These are phyloP conservation scores for Neuroscelio doddi DNA, from an alignment of 2,888 invertebrate species.

Conservation along the genomic window DNA sequence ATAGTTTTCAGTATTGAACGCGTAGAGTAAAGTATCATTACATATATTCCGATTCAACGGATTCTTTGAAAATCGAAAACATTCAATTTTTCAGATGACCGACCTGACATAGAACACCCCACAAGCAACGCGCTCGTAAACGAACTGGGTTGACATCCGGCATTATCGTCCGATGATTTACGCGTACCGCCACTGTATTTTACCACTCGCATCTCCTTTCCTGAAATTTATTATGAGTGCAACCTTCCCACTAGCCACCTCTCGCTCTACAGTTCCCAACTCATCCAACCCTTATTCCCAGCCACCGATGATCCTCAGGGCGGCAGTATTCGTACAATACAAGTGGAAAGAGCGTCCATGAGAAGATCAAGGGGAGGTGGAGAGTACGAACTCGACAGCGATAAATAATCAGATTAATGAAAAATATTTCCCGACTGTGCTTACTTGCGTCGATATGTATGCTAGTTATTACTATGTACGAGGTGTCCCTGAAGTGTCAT, in stretches of 20 bases:
- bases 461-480: conserved; percentile 24
- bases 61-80: conserved; percentile 41
- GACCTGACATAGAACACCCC: conserved; percentile 25
- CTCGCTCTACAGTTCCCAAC: neutral
- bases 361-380: conserved; percentile 38
- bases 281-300: conserved; percentile 32
- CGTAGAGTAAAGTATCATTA: conserved; percentile 24
- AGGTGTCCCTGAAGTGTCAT: conserved; percentile 26
- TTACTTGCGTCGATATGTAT: conserved; percentile 30
- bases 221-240: conserved; percentile 60
- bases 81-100: conserved; percentile 44
- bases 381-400: conserved; percentile 51
- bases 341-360: conserved; percentile 33
- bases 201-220: conserved; percentile 65
- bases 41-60: conserved; percentile 38
- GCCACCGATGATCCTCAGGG: conserved; percentile 16
- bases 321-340: conserved; percentile 34
- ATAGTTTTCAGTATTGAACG: conserved; percentile 24
- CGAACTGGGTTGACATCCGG: conserved; percentile 63
- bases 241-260: conserved; percentile 27
- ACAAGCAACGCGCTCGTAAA: conserved; percentile 56
- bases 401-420: conserved; percentile 68
- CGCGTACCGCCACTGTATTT: conserved; percentile 63
- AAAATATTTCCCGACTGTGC: conserved; percentile 56
- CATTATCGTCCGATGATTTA: conserved; percentile 68